phyloP scores from a whole-genome alignment of 2,113 vertebrate species.

The Erythrolamprus reginae region DNA sequence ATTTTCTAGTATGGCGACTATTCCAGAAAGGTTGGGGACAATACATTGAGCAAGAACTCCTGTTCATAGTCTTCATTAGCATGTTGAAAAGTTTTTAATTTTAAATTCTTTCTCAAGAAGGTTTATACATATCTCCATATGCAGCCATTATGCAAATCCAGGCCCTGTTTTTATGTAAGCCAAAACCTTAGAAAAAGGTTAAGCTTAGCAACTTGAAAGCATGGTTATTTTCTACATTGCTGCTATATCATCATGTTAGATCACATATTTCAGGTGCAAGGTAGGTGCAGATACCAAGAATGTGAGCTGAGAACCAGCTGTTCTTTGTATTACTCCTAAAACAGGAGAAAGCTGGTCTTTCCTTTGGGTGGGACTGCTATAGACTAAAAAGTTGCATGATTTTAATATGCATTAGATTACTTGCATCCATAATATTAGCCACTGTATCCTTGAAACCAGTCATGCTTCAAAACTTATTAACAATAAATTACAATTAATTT shows the following conservation, averaged over 20 bases:
- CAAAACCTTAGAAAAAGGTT: neutral
- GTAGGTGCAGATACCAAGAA: neutral
- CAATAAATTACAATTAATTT: conserved; percentile 12
- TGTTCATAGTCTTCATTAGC: neutral
- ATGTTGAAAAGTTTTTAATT: neutral
- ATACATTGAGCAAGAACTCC: neutral
- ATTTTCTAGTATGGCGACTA: neutral
- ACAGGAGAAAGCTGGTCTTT: neutral
- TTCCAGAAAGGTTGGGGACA: neutral
- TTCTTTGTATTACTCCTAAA: neutral
- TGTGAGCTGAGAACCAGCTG: neutral
- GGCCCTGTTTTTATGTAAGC: neutral
- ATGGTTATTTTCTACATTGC: neutral
- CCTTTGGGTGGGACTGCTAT: neutral
- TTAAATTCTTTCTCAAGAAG: neutral
- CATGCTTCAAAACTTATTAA: conserved; percentile 5
- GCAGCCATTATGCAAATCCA: neutral
- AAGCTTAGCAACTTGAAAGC: neutral
- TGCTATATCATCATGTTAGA: neutral
- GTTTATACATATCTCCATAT: neutral
- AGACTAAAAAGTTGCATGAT: neutral
- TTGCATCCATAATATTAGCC: neutral
- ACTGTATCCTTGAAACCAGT: neutral
- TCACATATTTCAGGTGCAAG: neutral
- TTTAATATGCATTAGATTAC: neutral